Evolutionary conservation across 2,888 invertebrate species (phyloP), one percentile per base, ranked within the genome.

Genomic region (Protodeltote pygarga): DNA sequence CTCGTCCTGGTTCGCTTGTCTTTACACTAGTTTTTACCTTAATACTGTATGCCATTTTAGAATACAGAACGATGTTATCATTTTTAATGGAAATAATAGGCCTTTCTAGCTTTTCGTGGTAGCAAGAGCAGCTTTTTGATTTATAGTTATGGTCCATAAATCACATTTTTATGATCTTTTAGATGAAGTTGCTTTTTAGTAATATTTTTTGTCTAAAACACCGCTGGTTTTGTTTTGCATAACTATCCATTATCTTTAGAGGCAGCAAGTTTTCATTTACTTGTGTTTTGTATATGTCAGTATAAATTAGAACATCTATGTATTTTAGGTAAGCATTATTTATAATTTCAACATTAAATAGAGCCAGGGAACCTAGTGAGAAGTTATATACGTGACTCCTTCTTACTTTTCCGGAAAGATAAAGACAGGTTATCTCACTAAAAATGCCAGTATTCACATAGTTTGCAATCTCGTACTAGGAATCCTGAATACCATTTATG

Each of bases 1-100:
- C 73, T 74, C 71, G 78, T 75, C 77, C 81, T 75, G 75, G 65
- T 77, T 77, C 49, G 42, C 47, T 51, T 57, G 48, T 37, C 51
- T 57, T 59, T 62, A 60, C 45, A 53, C 55, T 57, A 60, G 51
- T 61, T 64, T 68, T 60, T 51, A 59, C 37, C 41, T 44, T 24
- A 28, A 41, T 37, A 21, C 15, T 15, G 5, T 42, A 27, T 14
- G 31, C 21, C 42, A 15, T 44, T 14, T 28, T 16, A 31, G 11
- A 54, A 17, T 32, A 38, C 10, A n/a, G 25, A 25, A 19, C 10
- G 21, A 31, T 32, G 20, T 21, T 44, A 24, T 39, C 5, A 3
- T 13, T 31, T 38, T 44, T 46, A n/a, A n/a, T 27, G 9, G 9
- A 29, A 20, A 9, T 6, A 29, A 23, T 23, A 20, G 16, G 16